Conservation (phyloP, 2,888 invertebrate species). For the Trypoxylon attenuatum region DNA sequence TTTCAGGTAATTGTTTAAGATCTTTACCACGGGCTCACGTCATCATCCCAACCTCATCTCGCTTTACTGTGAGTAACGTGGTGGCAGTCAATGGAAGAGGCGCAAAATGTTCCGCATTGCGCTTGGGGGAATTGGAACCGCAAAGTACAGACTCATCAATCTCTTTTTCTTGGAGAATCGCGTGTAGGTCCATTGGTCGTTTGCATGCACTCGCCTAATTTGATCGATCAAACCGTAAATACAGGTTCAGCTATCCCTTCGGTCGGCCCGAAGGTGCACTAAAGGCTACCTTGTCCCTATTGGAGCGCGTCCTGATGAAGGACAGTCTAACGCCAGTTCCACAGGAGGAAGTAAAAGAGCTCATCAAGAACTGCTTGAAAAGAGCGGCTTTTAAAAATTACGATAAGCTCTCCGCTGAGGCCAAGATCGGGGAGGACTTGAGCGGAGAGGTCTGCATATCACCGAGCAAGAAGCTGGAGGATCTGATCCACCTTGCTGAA, state of each 20-base stretch:
- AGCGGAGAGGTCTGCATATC: conserved; percentile 87
- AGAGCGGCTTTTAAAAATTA: conserved; percentile 99
- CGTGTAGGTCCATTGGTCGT: not conserved
- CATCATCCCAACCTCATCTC: no score
- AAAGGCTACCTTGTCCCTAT: conserved; percentile 95
- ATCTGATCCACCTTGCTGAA: conserved; percentile 97
- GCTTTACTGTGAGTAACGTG: no score
- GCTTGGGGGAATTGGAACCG: no score
- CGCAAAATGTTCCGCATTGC: no score
- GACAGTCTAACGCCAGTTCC: conserved; percentile 98
- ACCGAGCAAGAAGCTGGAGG: conserved; percentile 94
- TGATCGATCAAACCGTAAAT: not conserved
- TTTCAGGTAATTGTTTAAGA: conserved; percentile 92
- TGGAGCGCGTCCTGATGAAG: conserved; percentile 99
- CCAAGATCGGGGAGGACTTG: conserved; percentile 94
- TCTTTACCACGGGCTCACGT: not conserved
- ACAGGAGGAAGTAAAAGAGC: conserved; percentile 94
- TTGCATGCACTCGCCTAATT: not conserved
- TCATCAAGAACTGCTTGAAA: conserved; percentile 98
- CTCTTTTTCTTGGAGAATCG: not conserved
- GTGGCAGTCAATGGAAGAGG: no score
- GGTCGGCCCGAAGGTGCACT: conserved; percentile 98
- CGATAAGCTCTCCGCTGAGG: conserved; percentile 95
- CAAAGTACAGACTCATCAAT: no score
- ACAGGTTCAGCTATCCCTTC: conserved; percentile 97